Evolutionary conservation across 2,113 vertebrate genomes (phyloP).

Genomic region (Propithecus coquereli): DNA sequence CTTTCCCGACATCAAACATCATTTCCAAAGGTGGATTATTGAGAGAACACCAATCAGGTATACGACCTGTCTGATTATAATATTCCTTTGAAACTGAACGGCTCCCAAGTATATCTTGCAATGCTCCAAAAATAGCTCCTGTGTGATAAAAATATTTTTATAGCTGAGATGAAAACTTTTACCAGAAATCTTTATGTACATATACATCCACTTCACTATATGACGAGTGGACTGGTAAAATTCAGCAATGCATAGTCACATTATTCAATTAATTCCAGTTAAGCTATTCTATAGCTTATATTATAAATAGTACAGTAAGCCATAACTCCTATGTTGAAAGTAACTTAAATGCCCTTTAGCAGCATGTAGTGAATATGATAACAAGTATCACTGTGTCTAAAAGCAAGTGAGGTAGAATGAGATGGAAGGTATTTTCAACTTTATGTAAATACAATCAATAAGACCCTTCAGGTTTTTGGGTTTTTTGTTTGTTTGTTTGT

Average conservation of each 20-base stretch:
- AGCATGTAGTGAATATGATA: neutral
- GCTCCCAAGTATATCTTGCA: conserved; percentile 97
- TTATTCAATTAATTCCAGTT: neutral
- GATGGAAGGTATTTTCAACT: neutral
- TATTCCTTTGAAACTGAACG: conserved; percentile 95
- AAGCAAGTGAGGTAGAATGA: neutral
- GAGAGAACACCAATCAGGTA: conserved; percentile 98
- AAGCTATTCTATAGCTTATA: neutral
- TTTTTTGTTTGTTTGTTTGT: neutral
- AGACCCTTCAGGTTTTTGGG: neutral
- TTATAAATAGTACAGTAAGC: neutral
- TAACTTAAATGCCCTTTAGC: neutral
- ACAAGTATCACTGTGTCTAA: neutral
- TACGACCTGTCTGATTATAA: conserved; percentile 95
- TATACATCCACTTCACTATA: neutral
- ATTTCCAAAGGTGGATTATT: conserved; percentile 93
- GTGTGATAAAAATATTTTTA: conserved; percentile 13
- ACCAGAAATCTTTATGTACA: neutral
- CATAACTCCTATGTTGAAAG: neutral
- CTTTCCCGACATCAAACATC: conserved; percentile 93
- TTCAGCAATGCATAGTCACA: neutral
- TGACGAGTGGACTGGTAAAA: neutral
- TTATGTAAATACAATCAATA: neutral
- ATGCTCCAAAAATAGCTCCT: conserved; percentile 97
- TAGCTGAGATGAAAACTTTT: neutral